Base-by-base conservation (phyloP, 2,888 invertebrate species). In the Branchellion lobata region DNA sequence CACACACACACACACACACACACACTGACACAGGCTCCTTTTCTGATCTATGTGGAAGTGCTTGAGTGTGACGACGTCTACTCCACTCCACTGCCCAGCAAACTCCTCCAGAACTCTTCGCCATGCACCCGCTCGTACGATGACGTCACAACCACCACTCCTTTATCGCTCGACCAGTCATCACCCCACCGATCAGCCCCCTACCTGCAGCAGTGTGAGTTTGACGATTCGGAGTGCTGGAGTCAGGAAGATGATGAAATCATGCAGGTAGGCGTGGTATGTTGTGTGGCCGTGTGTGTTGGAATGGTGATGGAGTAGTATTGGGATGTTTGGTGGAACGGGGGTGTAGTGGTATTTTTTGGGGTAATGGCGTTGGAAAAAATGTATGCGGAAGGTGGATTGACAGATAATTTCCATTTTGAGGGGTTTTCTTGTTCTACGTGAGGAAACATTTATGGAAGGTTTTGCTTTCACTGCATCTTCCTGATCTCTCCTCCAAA, bases 11-110 rank as follows among this genome's bases (percentile, higher is more conserved):
- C n/a, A n/a, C n/a, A n/a, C n/a, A n/a, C n/a, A n/a, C n/a, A n/a
- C n/a, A n/a, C n/a, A n/a, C n/a, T n/a, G n/a, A n/a, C 40, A 40
- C 84, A 93, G 92, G 96, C 98, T 74, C 99, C 99, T 0, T 99
- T 96, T 89, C 94, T 99, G 86, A 93, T 99, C 87, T 99, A 98
- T 89, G 94, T 98, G 80, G 99, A 99, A 89, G 96, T 96, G 8
- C 90, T 96, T 68, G 95, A 96, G 88, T 92, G 94, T 76, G 92
- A 92, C 80, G 93, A 94, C 86, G 90, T 93, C 65, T 91, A 92
- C 85, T 91, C 93, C 0, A 93, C 94, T 78, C 92, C 94, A 0
- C 91, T 97, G 27, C 95, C 96, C 68, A 91, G 93, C n/a, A 96
- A 96, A 88, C 91, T 89, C 57, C 84, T 88, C 68, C 88, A 89